Evolutionary conservation across 2,888 invertebrate genomes (phyloP).

Genomic region (Trachelus stipa): DNA sequence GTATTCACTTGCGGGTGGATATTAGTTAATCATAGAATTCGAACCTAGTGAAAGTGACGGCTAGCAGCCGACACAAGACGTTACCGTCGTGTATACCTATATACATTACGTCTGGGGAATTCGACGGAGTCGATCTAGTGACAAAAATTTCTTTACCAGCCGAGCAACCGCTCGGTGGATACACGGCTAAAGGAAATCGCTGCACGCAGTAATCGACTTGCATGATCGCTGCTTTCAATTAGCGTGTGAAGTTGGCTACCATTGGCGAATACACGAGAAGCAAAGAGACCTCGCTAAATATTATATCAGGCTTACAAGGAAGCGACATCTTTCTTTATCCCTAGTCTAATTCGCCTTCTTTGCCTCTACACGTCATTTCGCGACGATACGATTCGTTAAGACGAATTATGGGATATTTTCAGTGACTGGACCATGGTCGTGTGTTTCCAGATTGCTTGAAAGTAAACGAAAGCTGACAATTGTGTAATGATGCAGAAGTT

Average conservation of each 20-base stretch:
- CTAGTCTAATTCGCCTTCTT: background rate
- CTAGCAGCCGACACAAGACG: background rate
- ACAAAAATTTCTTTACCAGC: background rate
- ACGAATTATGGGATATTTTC: background rate
- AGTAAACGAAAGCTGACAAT: background rate
- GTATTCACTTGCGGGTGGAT: background rate
- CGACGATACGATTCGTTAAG: background rate
- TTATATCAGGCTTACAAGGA: background rate
- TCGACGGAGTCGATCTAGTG: background rate
- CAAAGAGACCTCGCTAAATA: background rate
- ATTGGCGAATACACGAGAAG: background rate
- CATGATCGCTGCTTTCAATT: background rate
- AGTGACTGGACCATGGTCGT: background rate
- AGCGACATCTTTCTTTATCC: background rate
- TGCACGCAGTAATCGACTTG: background rate
- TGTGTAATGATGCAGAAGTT: background rate
- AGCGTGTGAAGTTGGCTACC: background rate
- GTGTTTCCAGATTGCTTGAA: slow-evolving; percentile 3
- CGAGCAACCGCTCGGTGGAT: background rate
- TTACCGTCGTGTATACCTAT: background rate
- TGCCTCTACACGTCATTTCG: background rate
- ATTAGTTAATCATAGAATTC: background rate
- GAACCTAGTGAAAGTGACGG: background rate
- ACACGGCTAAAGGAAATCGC: background rate
- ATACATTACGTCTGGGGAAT: background rate